Conservation (phyloP, 2,888 invertebrate genomes). For the Temnothorax rugatulus region DNA sequence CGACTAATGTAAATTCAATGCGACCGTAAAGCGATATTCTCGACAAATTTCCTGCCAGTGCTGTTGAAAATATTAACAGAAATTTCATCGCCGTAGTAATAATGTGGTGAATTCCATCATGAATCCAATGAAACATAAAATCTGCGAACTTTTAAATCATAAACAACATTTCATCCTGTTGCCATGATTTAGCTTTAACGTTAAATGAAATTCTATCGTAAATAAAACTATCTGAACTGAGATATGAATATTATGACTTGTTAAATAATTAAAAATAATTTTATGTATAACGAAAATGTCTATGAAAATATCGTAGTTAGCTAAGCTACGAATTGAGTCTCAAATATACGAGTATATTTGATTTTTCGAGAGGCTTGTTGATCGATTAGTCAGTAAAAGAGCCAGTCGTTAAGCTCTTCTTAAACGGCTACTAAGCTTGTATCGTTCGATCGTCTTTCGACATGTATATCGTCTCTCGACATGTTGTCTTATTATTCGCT, state of each 20-base stretch:
- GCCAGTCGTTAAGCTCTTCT: background rate
- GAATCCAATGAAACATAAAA: constrained; percentile 41
- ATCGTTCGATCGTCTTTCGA: background rate
- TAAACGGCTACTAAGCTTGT: background rate
- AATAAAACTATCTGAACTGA: background rate
- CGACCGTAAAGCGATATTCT: constrained; percentile 34
- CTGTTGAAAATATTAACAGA: constrained; percentile 44
- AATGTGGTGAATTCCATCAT: background rate
- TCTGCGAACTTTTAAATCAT: constrained; percentile 26
- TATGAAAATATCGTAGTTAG: background rate
- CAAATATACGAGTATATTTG: background rate
- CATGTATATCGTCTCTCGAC: background rate
- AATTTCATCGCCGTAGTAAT: constrained; percentile 22
- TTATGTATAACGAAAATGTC: background rate
- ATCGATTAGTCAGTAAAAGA: background rate
- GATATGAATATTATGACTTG: constrained; percentile 3
- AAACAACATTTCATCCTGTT: constrained; percentile 20
- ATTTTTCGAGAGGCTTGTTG: background rate
- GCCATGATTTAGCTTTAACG: constrained; percentile 23
- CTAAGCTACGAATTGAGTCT: background rate
- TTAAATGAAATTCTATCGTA: constrained; percentile 1
- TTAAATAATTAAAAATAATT: background rate
- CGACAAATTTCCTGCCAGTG: constrained; percentile 25
- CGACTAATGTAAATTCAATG: constrained; percentile 49
- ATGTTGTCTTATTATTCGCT: constrained; percentile 14